Conservation (phyloP, 2,113 vertebrate species). For the Corythornis cristatus region DNA sequence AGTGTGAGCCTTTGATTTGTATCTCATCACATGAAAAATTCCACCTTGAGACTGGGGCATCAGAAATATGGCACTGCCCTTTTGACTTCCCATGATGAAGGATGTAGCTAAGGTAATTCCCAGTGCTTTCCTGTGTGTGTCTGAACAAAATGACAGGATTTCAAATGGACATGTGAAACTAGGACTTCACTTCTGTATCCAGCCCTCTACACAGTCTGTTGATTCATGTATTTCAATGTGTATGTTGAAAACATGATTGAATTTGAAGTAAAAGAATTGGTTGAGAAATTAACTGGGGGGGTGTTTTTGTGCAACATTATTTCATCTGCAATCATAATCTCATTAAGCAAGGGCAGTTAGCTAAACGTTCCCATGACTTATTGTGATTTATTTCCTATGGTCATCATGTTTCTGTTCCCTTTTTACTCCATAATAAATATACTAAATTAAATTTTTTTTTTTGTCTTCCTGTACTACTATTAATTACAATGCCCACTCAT, state of each 20-base stretch:
- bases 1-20: neutral
- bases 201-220: neutral
- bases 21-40: neutral
- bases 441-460: neutral
- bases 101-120: neutral
- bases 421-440: neutral
- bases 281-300: neutral
- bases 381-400: neutral
- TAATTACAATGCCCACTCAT: neutral
- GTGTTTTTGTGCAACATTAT: neutral
- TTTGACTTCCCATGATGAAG: neutral
- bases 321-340: slow-evolving; percentile 18
- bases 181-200: neutral
- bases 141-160: neutral
- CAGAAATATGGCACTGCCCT: neutral
- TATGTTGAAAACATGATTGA: slow-evolving; percentile 44
- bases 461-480: neutral
- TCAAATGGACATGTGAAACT: neutral
- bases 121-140: neutral
- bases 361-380: neutral
- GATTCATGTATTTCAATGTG: slow-evolving; percentile 27
- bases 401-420: neutral
- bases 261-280: slow-evolving; percentile 29
- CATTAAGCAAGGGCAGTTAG: neutral
- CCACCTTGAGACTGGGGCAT: neutral